Evolutionary conservation across 2,113 vertebrate species (phyloP).

Genomic region (Theropithecus gelada): DNA sequence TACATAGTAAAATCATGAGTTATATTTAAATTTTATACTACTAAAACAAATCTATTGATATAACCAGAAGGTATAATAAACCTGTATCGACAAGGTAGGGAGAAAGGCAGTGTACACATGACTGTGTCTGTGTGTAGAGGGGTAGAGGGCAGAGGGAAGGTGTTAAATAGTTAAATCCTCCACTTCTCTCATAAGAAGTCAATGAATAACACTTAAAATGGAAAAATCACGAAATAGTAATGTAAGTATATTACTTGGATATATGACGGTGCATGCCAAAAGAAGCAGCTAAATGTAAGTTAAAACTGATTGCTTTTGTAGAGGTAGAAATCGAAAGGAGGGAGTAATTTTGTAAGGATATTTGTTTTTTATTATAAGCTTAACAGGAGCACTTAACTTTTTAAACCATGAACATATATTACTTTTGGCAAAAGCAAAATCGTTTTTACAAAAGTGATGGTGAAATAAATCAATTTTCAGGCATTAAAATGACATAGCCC

Average conservation of each 20-base stretch:
- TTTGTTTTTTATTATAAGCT: conserved; percentile 25
- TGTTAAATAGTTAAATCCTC: neutral
- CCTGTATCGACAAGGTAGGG: neutral
- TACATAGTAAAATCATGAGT: neutral
- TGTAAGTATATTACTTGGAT: neutral
- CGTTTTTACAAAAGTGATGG: neutral
- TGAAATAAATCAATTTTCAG: neutral
- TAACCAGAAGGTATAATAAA: neutral
- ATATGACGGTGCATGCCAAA: neutral
- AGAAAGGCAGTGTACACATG: rapidly evolving
- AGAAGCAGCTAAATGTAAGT: conserved; percentile 16
- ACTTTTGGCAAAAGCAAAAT: neutral
- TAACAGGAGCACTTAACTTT: conserved; percentile 25
- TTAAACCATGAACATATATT: neutral
- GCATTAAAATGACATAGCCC: neutral
- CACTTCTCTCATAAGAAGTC: neutral
- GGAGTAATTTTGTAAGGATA: neutral
- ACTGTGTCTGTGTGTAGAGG: neutral
- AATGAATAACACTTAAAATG: neutral
- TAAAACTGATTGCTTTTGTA: conserved; percentile 22
- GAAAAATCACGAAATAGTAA: conserved; percentile 23
- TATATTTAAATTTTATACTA: neutral
- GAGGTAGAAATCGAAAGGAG: neutral
- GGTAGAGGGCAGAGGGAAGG: neutral
- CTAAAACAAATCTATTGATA: neutral